Evolutionary conservation across 2,888 invertebrate genomes (phyloP), one percentile per base, ranked within the genome.

Genomic region (Hirtodrosophila alboralis): DNA sequence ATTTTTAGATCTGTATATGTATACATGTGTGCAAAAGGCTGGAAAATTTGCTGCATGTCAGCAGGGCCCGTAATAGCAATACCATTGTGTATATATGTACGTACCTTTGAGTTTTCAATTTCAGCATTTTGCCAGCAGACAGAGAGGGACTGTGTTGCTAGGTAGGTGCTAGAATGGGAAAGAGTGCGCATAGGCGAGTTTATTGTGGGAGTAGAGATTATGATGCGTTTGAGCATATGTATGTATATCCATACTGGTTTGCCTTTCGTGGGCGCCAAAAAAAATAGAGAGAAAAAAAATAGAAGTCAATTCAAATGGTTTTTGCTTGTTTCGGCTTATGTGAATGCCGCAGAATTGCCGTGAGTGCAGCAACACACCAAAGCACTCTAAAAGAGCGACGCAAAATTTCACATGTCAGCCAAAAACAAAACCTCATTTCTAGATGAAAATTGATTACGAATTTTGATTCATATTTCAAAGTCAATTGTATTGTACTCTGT

Each of bases 91-190:
- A n/a, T n/a, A n/a, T n/a, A n/a, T n/a, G n/a, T n/a, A n/a, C n/a
- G 73, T 80, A 70, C 73, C 72, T 78, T 77, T 80, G 75, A 75
- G 79, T 84, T 84, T 80, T 80, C 84, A 80, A 84, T 80, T 80
- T 80, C 77, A 77, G 77, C 65, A 68, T 72, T 66, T 73, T 59
- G 59, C 57, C 56, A 56, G 34, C 48, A 54, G 16, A 16, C 28
- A 38, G n/a, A 14, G 18, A 6, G 23, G 12, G 34, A 4, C 0
- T n/a, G 34, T n/a, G n/a, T n/a, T n/a, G n/a, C n/a, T n/a, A 14
- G 4, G 21, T 1, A 23, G 1, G 23, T 2, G 23, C 23, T 7
- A 23, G 8, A 23, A 6, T n/a, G 4, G 54, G 18, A 5, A 1
- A 38, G 18, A 34, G 31, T 47, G 40, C n/a, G n/a, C n/a, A 18